Conservation (phyloP, 2,113 vertebrate species). For the Neodon shergylaensis region DNA sequence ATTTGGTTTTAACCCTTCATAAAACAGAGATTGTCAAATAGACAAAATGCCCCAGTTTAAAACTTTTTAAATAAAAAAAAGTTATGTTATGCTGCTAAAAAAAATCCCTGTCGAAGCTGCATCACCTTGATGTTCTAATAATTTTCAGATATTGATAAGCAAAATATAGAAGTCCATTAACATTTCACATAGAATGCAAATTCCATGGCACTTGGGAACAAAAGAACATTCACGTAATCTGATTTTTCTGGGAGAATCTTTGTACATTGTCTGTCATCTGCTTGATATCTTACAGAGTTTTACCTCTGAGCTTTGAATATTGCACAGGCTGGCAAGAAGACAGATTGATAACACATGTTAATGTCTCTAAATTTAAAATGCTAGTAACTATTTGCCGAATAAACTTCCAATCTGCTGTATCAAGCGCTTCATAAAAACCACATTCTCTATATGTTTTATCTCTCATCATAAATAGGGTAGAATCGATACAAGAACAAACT, state of each 20-base stretch:
- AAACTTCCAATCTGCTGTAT: slow-evolving; percentile 29
- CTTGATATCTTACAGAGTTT: not conserved
- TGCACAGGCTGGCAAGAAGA: not conserved
- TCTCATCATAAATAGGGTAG: not conserved
- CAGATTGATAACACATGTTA: slow-evolving; percentile 54
- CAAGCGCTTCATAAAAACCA: slow-evolving; percentile 30
- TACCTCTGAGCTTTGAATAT: slow-evolving; percentile 45
- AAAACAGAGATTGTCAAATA: slow-evolving; percentile 45
- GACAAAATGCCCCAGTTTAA: not conserved
- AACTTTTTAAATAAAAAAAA: not conserved
- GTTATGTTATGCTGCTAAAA: slow-evolving; percentile 13
- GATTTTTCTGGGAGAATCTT: slow-evolving; percentile 39
- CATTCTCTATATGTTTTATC: not conserved
- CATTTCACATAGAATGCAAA: slow-evolving; percentile 46
- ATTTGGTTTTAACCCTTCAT: slow-evolving; percentile 23
- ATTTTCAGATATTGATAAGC: slow-evolving; percentile 40
- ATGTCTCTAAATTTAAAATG: slow-evolving; percentile 59
- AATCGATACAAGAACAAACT: not conserved
- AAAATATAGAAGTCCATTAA: slow-evolving; percentile 33
- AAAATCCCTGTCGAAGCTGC: slow-evolving; percentile 31
- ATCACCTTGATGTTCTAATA: slow-evolving; percentile 40
- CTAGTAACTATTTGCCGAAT: slow-evolving; percentile 39
- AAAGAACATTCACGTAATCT: not conserved
- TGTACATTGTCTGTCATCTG: slow-evolving; percentile 5
- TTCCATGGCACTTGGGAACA: not conserved